phyloP scores from a whole-genome alignment of 2,888 invertebrate species.

The Hanleya hanleyi region DNA sequence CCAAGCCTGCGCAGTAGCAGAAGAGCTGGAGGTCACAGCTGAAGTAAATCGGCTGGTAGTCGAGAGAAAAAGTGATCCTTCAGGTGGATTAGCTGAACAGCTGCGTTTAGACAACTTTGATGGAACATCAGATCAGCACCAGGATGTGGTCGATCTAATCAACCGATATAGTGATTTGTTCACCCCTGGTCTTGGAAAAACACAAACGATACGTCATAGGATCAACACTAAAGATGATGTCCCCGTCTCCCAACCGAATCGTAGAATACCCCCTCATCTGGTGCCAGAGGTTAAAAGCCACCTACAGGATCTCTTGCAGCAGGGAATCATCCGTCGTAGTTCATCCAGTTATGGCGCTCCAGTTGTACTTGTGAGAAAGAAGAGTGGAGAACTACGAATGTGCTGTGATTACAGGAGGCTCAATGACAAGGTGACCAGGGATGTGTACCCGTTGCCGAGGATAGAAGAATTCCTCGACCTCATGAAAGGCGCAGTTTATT shows the following conservation, averaged over 20 bases:
- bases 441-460: background rate
- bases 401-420: background rate
- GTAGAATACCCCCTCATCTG: background rate
- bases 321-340: background rate
- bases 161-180: background rate
- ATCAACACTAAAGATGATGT: background rate
- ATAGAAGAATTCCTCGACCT: slow-evolving; percentile 27
- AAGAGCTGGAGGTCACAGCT: background rate
- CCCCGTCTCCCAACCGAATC: background rate
- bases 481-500: slow-evolving; percentile 18
- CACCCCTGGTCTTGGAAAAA: background rate
- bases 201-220: background rate
- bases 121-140: background rate
- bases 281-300: background rate
- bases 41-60: background rate
- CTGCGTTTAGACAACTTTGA: no score
- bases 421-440: background rate
- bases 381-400: background rate
- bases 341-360: background rate
- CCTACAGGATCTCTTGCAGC: background rate
- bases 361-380: background rate
- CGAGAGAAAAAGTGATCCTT: background rate
- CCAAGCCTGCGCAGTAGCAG: background rate
- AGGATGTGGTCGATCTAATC: background rate
- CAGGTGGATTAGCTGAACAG: no score